These are phyloP conservation scores for Caenorhabditis briggsae DNA, from an alignment of 1,140 invertebrate species.

Conservation along the genomic window DNA sequence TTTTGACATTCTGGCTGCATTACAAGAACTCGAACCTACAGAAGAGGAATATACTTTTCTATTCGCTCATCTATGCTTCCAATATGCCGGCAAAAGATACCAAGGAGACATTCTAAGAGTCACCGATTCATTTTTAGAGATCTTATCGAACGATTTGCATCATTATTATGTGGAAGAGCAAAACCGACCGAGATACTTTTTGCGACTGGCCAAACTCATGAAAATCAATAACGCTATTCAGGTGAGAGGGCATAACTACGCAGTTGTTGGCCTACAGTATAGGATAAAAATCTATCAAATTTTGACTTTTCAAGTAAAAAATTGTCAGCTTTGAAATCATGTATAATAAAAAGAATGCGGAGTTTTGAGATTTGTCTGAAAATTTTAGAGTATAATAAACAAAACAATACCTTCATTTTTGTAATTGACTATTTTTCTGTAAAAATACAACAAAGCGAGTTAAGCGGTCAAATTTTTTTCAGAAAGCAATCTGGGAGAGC, in stretches of 20 bases:
- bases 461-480: too few relatives aligned
- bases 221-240: slow-evolving; percentile 9
- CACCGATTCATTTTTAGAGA: not conserved
- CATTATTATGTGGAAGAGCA: slow-evolving; percentile 3
- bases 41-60: not conserved
- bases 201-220: not conserved
- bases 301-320: too few relatives aligned
- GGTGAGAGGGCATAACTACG: not conserved
- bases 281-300: too few relatives aligned
- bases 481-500: slow-evolving; percentile 16
- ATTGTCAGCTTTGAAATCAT: too few relatives aligned
- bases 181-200: not conserved
- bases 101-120: slow-evolving; percentile 15
- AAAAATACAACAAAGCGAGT: too few relatives aligned
- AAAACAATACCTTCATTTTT: too few relatives aligned
- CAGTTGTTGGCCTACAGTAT: too few relatives aligned
- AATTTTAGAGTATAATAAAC: too few relatives aligned
- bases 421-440: too few relatives aligned
- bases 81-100: slow-evolving; percentile 13
- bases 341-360: too few relatives aligned
- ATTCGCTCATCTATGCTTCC: slow-evolving; percentile 2
- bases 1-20: not conserved
- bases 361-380: too few relatives aligned
- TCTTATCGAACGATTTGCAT: not conserved
- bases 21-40: not conserved